Evolutionary conservation across 35 echinoderm and acorn worm species (phyloP).

Genomic region (Heliocidaris erythrogramma): DNA sequence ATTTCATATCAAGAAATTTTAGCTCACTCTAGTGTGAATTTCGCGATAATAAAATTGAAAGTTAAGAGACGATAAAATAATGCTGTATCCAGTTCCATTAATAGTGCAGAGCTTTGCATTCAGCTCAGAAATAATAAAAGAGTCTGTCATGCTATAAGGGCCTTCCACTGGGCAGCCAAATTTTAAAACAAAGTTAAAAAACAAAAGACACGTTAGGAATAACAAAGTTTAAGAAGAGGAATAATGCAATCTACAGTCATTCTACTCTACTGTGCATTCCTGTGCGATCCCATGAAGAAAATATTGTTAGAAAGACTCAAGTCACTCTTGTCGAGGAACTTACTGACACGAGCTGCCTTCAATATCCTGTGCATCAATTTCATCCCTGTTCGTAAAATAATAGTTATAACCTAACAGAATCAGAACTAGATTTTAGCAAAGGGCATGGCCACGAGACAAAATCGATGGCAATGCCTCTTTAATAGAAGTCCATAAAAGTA

Average conservation of each 20-base stretch:
- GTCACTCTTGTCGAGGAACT: not conserved
- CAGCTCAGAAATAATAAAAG: too few relatives aligned
- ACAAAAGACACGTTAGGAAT: not conserved
- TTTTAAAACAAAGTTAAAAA: too few relatives aligned
- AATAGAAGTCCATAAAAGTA: not conserved
- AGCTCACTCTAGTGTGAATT: too few relatives aligned
- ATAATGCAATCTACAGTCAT: not conserved
- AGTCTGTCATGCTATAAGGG: too few relatives aligned
- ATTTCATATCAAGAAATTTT: too few relatives aligned
- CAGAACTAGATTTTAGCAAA: not conserved
- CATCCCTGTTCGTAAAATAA: slow-evolving; percentile 10
- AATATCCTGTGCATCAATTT: not conserved
- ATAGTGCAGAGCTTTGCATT: too few relatives aligned
- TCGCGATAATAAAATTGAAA: too few relatives aligned
- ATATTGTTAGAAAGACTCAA: not conserved
- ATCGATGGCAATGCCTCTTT: not conserved
- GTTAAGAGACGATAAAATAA: too few relatives aligned
- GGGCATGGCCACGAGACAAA: not conserved
- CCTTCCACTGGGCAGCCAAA: too few relatives aligned
- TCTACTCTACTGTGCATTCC: not conserved
- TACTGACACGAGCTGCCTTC: not conserved
- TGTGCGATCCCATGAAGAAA: not conserved
- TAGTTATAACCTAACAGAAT: not conserved
- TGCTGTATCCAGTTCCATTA: too few relatives aligned
- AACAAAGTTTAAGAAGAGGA: not conserved